Base-by-base conservation (phyloP, 2,113 vertebrate species). In the Rattus rattus region DNA sequence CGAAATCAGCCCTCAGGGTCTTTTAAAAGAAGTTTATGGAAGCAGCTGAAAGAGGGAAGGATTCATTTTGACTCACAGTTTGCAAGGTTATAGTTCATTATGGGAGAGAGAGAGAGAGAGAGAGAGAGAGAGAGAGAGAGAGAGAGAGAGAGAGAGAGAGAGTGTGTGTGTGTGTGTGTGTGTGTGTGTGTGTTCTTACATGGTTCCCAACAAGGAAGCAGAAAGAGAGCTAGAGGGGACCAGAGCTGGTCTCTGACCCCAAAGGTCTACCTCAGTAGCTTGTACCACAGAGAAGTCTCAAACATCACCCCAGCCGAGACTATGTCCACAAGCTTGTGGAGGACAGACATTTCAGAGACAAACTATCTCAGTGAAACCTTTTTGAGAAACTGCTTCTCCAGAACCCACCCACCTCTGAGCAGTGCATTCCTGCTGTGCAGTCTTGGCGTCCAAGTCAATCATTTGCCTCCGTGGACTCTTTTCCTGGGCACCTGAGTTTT, bases 361-460 rank as follows among this genome's bases (percentile, higher is more conserved):
- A 6, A 65, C 26, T 5, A 19, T 85, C 14, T n/a, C 26, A 47
- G 19, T 30, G n/a, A 63, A 17, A 26, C 39, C n/a, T 28, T 43
- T 84, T 43, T 63, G n/a, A 63, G 81, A 8, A 47, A 1, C 13
- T 28, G n/a, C n/a, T 43, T 63, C 22, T 63, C 24, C 26, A 11
- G 28, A 47, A 63, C 13, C n/a, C 39, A 12, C 59, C 56, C 14
- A 1, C n/a, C 59, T 85, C 39, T 47, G 47, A 11, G 14, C 4
- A 43, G n/a, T 2, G 1, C 12, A 65, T 30, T 43, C 83, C 3
- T 7, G 5, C 5, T 0, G 39, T 19, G 39, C 20, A 8, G 28
- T 26, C 39, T 47, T 39, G 56, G 36, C 47, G 39, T 54, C 33
- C 54, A 39, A 3, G 80, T 59, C 80, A 59, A 61, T 39, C 80